Evolutionary conservation across 2,888 invertebrate genomes (phyloP).

Genomic region (Nomada hirtipes): DNA sequence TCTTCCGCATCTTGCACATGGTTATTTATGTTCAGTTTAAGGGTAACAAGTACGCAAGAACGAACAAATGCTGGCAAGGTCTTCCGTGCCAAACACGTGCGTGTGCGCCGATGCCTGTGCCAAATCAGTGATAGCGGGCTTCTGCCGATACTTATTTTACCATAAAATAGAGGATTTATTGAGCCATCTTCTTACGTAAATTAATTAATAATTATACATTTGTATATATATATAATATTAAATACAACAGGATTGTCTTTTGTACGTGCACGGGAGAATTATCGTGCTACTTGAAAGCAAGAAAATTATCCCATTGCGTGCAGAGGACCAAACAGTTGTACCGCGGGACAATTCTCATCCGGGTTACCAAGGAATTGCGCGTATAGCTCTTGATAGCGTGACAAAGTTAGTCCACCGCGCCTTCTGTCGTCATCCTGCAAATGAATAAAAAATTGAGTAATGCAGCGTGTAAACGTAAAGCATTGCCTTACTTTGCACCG

Average conservation of each 20-base stretch:
- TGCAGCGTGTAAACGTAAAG: too few species aligned
- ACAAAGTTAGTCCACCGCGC: constrained; percentile 91
- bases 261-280: constrained; percentile 43
- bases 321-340: constrained; percentile 92
- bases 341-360: constrained; percentile 89
- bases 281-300: not conserved
- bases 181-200: constrained; percentile 47
- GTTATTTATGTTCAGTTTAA: constrained; percentile 13
- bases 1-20: constrained; percentile 10
- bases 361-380: constrained; percentile 93
- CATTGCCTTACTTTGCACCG: too few species aligned
- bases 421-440: constrained; percentile 93
- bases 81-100: constrained; percentile 20
- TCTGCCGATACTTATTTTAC: constrained; percentile 25
- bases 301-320: constrained; percentile 84
- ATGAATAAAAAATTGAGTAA: constrained; percentile 12
- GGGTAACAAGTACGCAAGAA: not conserved
- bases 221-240: constrained; percentile 25
- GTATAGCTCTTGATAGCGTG: constrained; percentile 93
- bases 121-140: constrained; percentile 1
- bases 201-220: constrained; percentile 45
- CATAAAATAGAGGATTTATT: constrained; percentile 67
- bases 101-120: not conserved
- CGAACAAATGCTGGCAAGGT: not conserved
- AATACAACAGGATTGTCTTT: constrained; percentile 60